Evolutionary conservation across 2,797 vertebrate genomes (phyloP), one percentile per base, ranked within the genome.

Genomic region (Cynopterus sphinx): DNA sequence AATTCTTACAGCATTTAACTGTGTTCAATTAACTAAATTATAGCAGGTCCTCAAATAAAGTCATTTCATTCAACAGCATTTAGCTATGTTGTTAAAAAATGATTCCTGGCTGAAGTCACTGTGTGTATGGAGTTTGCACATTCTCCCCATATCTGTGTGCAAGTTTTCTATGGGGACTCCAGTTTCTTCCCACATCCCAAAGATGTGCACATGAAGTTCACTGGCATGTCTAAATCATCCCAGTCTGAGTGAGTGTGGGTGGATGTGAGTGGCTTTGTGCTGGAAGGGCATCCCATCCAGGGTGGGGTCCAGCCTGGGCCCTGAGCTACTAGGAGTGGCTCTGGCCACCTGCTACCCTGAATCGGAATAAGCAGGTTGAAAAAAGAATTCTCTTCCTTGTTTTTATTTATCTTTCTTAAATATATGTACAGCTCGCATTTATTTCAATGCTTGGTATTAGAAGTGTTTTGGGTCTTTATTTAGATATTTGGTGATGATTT

Each of bases 1-100:
- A 8, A 75, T n/a, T 55, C 41, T 71, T 71, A 15, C 9, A 68
- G 28, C 17, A n/a, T 93, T 95, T 63, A 82, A 82, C n/a, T 68
- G 21, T 59, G n/a, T 28, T 95, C 84, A 84, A 21, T 91, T 94
- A 71, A 22, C 41, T 63, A 88, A 92, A 65, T 87, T 78, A 82
- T 3, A 49, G 41, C 4, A 5, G 31, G 59, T 65, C 31, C 31
- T 65, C 59, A 65, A 65, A n/a, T 61, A 43, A 46, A 13, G 4
- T 46, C 22, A 43, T 83, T 65, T 65, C 21, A 13, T 33, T 63
- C 41, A 46, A 82, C 19, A 49, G 46, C 41, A 2, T 6, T 41
- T 57, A 81, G 26, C 33, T 24, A 36, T 36, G 7, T 11, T 36
- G n/a, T 51, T 83, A 3, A 13, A 2, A 49, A 75, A 82, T 5